These are phyloP conservation scores for Cassiopea andromeda DNA, from an alignment of 30 jellyfish, hydroid and myxozoan species.

Conservation along the genomic window DNA sequence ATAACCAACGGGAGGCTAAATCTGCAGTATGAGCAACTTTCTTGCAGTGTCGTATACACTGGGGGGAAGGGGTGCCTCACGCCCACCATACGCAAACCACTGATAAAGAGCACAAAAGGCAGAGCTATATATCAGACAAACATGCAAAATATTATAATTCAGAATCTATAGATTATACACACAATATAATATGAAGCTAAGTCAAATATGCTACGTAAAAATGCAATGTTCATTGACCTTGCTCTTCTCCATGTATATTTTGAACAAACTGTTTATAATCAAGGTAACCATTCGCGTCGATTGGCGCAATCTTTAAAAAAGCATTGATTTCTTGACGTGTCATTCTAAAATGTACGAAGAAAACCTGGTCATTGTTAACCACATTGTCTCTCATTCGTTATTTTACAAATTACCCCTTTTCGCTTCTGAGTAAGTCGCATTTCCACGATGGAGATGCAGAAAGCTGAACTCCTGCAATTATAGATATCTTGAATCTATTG, in stretches of 20 bases:
- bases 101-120: background rate
- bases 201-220: background rate
- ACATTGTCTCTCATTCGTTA: background rate
- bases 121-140: background rate
- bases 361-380: background rate
- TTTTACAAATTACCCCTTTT: background rate
- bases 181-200: background rate
- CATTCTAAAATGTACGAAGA: conserved; percentile 18
- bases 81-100: background rate
- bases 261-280: conserved; percentile 41
- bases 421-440: background rate
- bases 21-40: too few relatives aligned
- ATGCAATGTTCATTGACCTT: background rate
- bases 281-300: conserved; percentile 40
- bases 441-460: background rate
- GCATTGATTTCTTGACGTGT: conserved; percentile 41
- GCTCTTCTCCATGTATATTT: conserved; percentile 31
- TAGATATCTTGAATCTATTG: background rate
- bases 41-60: background rate
- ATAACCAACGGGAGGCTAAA: too few relatives aligned
- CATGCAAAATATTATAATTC: background rate
- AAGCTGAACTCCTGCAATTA: background rate
- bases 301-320: conserved; percentile 52
- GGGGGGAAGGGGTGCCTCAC: background rate
- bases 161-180: background rate